These are phyloP conservation scores for Plebejus melissa DNA, from an alignment of 2,888 invertebrate genomes.

Conservation along the genomic window DNA sequence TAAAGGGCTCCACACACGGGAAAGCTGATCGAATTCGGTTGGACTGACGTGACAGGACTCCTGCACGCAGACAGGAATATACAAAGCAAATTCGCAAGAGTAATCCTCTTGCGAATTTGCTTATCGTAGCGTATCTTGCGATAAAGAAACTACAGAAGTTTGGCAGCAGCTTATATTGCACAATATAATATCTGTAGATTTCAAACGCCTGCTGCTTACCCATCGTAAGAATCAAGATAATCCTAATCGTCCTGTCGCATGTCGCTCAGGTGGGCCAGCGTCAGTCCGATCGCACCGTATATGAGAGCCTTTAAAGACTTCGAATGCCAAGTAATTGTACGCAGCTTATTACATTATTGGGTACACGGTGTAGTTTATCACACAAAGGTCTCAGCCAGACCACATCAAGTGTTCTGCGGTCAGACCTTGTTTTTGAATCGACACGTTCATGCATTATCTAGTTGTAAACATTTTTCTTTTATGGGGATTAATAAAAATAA, in stretches of 20 bases:
- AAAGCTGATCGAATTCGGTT: not conserved
- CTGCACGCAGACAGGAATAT: not conserved
- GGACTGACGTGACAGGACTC: not conserved
- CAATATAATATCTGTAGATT: too few relatives aligned
- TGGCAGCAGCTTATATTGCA: not conserved
- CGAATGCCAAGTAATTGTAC: slow-evolving; percentile 4
- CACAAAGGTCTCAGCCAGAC: slow-evolving; percentile 3
- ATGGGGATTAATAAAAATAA: not conserved
- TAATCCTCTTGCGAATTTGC: too few relatives aligned
- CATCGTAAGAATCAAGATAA: too few relatives aligned
- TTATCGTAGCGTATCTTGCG: not conserved
- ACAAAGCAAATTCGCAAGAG: not conserved
- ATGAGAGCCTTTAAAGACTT: not conserved
- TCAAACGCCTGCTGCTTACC: too few relatives aligned
- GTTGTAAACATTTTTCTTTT: not conserved
- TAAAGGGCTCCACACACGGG: not conserved
- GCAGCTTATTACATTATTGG: slow-evolving; percentile 2
- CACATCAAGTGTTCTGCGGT: not conserved
- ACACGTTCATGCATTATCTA: not conserved
- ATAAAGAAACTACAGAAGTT: not conserved
- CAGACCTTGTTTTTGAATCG: slow-evolving; percentile 3
- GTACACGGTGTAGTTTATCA: not conserved
- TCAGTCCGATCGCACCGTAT: not conserved
- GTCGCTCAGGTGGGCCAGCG: not conserved
- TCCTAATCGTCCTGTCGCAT: too few relatives aligned